Percentiles rank a stretch among this genome's conserved stretches.
phyloP scores from a whole-genome alignment of 2,113 vertebrate genomes.

The Dinomys branickii region DNA sequence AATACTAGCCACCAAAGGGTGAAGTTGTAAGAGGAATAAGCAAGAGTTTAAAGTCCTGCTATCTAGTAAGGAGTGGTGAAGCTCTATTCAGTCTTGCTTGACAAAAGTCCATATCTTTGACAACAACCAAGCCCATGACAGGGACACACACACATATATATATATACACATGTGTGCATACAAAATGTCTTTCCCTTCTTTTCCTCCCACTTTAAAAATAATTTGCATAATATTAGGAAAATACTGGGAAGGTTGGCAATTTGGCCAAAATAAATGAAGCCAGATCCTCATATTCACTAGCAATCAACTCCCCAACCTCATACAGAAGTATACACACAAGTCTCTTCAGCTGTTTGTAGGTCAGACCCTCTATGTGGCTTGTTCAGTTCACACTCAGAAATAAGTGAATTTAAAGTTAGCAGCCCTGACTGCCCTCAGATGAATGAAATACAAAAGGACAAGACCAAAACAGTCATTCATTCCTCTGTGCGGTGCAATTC shows the following conservation, averaged over 20 bases:
- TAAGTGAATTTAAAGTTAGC: not conserved
- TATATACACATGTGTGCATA: not conserved
- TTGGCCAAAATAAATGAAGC: constrained; percentile 10
- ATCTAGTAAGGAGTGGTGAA: not conserved
- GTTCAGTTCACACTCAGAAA: not conserved
- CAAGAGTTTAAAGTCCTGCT: not conserved
- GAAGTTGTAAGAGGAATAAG: not conserved
- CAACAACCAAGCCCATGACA: not conserved
- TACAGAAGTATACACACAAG: not conserved
- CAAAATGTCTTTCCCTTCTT: not conserved
- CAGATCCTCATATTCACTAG: constrained; percentile 3
- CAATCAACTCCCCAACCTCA: constrained; percentile 36
- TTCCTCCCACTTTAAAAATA: not conserved
- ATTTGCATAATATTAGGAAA: not conserved
- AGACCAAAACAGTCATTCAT: not conserved
- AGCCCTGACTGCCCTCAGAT: not conserved
- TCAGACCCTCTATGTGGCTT: not conserved
- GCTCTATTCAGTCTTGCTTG: not conserved
- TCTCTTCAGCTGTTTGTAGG: not conserved
- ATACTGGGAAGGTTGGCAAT: not conserved
- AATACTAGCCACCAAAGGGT: not conserved
- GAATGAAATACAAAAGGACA: constrained; percentile 41
- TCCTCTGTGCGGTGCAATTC: constrained; percentile 23
- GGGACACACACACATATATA: not conserved
- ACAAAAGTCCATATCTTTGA: not conserved